Evolutionary conservation across 2,797 vertebrate species (phyloP).

Genomic region (Hybognathus amarus): DNA sequence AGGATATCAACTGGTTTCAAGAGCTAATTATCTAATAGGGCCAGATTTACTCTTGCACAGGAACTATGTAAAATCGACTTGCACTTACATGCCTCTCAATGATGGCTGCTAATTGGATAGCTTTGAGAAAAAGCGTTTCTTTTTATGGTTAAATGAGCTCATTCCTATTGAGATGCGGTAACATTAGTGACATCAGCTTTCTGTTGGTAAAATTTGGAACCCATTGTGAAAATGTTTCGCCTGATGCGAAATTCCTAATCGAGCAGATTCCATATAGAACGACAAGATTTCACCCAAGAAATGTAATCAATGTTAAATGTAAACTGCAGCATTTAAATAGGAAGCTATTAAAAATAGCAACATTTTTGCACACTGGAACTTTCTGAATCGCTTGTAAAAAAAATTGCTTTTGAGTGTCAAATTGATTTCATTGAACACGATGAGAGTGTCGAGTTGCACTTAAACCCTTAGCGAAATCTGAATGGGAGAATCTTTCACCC

Average conservation of each 20-base stretch:
- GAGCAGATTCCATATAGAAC: not conserved
- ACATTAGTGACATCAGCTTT: not conserved
- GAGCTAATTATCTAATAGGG: conserved; percentile 68
- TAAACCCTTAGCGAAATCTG: not conserved
- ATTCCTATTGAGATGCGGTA: not conserved
- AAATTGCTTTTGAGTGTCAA: not conserved
- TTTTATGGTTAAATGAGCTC: not conserved
- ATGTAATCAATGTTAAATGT: not conserved
- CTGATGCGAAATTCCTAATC: no score
- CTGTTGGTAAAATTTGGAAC: not conserved
- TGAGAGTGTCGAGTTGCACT: not conserved
- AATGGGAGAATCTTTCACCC: not conserved
- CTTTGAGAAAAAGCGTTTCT: not conserved
- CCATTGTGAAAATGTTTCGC: no score
- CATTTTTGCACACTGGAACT: not conserved
- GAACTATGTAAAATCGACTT: conserved; percentile 35
- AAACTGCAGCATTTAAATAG: not conserved
- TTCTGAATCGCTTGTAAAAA: not conserved
- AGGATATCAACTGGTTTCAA: conserved; percentile 67
- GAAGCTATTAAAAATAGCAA: not conserved
- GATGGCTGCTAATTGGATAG: conserved; percentile 50
- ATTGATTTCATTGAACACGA: not conserved
- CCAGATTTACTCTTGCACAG: conserved; percentile 61
- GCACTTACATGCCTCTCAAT: conserved; percentile 20
- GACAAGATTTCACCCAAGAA: not conserved